A percentile compares a stretch with the other conserved stretches of the same genome.
Conservation (phyloP, 2,113 vertebrate species). For the Arothron firmamentum region DNA sequence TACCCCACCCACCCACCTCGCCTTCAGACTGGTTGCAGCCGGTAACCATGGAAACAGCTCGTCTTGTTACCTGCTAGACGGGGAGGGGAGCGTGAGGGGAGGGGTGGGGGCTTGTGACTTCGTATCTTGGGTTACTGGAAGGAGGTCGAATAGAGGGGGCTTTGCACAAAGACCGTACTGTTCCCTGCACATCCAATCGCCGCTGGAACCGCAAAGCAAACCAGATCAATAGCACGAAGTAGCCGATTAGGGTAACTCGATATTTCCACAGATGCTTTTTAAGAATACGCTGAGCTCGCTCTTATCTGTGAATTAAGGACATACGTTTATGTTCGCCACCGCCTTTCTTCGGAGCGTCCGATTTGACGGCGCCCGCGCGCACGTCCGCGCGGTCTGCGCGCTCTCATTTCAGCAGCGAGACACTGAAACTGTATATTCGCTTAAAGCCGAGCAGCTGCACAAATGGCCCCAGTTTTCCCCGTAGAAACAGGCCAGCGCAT, state of each 20-base stretch:
- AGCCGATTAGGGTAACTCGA: conserved; percentile 68
- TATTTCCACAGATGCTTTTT: conserved; percentile 64
- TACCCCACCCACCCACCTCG: neutral
- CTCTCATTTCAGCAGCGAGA: neutral
- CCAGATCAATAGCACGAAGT: conserved; percentile 65
- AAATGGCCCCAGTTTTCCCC: conserved; percentile 44
- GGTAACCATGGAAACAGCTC: conserved; percentile 66
- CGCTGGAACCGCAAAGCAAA: conserved; percentile 31
- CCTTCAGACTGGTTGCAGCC: conserved; percentile 49
- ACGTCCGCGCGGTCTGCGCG: neutral
- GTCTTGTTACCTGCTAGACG: conserved; percentile 60
- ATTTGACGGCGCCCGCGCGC: too few species aligned
- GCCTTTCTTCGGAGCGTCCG: neutral
- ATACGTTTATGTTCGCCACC: conserved; percentile 45
- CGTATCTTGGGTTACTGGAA: conserved; percentile 56
- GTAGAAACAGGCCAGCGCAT: conserved; percentile 58
- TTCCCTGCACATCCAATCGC: conserved; percentile 58
- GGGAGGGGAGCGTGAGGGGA: neutral
- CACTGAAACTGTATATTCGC: conserved; percentile 46
- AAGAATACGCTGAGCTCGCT: conserved; percentile 28
- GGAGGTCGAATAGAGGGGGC: conserved; percentile 21
- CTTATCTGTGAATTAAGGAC: conserved; percentile 17
- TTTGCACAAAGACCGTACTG: conserved; percentile 65
- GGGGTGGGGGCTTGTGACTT: conserved; percentile 56
- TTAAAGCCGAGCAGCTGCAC: conserved; percentile 50